Base-by-base conservation (phyloP, 2,888 invertebrate genomes). In the Chrysolina haemoptera region DNA sequence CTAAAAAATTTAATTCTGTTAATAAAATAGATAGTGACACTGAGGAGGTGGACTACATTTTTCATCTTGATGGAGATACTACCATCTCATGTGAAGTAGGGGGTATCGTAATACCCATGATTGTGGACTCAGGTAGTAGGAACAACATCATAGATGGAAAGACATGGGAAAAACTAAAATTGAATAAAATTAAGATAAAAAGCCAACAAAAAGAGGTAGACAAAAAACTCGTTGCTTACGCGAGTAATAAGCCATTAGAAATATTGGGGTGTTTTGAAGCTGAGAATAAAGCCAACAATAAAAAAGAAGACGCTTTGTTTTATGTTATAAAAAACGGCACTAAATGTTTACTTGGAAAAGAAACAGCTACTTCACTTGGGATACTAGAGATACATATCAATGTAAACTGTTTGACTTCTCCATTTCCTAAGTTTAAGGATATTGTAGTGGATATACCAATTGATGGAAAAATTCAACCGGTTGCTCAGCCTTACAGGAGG, bases 381-480 rank as follows among this genome's bases (percentile, higher is more conserved):
- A 70, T 76, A 27, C 50, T 74, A 11, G 64, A 55, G 73, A 68
- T 81, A 40, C 55, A 41, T 22, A 8, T 73, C 55, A 74, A 76
- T 64, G 27, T 27, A 5, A 27, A 55, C 27, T 5, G 55, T 55
- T 11, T 55, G 10, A 35, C 12, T 9, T 27, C 55, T 69, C 27
- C 27, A 41, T 78, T 82, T 59, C 78, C 79, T 27, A 83, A 86
- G 80, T 80, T 84, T 53, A 83, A 84, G 70, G 73, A 82, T 69
- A 68, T 84, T 22, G 27, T 76, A 12, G 69, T 84, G 0, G 73
- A 78, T n/a, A 74, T 83, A 5, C 79, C 81, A 0, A 82, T 85
- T 27, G 27, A 27, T 40, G 79, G 84, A 76, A 55, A 84, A 85
- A 27, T 83, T 18, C 4, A 72, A 79, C 50, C 80, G 76, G 20